These are phyloP conservation scores for Hirtodrosophila cameraria DNA, from an alignment of 2,888 invertebrate genomes.

Conservation along the genomic window DNA sequence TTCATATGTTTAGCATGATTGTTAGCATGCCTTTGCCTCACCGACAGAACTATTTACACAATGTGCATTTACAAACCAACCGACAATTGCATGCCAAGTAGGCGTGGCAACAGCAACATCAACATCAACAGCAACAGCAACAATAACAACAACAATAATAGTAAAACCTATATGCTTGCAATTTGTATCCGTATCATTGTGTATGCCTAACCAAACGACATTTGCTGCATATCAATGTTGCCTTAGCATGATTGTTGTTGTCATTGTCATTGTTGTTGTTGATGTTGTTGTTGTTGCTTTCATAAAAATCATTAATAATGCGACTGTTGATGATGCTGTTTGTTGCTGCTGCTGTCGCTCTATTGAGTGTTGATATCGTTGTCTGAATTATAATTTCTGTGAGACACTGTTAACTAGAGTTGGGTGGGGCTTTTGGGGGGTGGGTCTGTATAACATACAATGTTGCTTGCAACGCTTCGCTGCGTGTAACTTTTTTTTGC, in stretches of 20 bases:
- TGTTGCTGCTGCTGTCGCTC: constrained; percentile 27
- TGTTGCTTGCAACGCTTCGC: constrained; percentile 60
- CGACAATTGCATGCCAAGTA: constrained; percentile 15
- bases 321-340: constrained; percentile 47
- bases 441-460: too few species aligned
- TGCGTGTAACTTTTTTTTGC: constrained; percentile 46
- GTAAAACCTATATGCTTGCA: constrained; percentile 31
- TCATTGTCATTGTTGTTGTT: constrained; percentile 10
- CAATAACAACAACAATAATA: not conserved
- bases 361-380: constrained; percentile 60
- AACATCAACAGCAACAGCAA: constrained; percentile 3
- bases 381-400: constrained; percentile 61
- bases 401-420: not conserved
- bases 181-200: constrained; percentile 41
- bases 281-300: constrained; percentile 36
- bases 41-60: constrained; percentile 51
- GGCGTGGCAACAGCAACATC: constrained; percentile 17
- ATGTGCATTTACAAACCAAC: constrained; percentile 14
- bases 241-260: constrained; percentile 19
- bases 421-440: not conserved
- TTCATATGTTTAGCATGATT: constrained; percentile 58
- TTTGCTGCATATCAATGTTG: constrained; percentile 55
- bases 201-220: constrained; percentile 39
- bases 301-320: constrained; percentile 69
- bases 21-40: constrained; percentile 13